These are phyloP conservation scores for Mongoloraphidia duomilia DNA, from an alignment of 2,888 invertebrate genomes.

Conservation along the genomic window DNA sequence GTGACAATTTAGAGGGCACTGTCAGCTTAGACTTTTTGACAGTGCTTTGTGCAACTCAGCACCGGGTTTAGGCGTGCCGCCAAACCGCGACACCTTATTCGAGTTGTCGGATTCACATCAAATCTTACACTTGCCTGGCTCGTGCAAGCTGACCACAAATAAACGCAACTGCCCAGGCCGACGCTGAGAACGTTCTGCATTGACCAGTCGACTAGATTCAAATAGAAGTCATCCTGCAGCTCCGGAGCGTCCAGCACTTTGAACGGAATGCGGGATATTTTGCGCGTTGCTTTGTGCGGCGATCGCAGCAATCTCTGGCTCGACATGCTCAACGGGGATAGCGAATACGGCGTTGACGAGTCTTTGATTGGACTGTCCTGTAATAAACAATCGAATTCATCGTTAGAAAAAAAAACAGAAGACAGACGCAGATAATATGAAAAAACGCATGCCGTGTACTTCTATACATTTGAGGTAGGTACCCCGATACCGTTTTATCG, in stretches of 20 bases:
- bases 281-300: constrained; percentile 93
- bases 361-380: constrained; percentile 58
- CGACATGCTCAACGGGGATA: constrained; percentile 90
- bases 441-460: too few species aligned
- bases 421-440: too few species aligned
- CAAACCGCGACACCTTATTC: not conserved
- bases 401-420: too few species aligned
- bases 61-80: not conserved
- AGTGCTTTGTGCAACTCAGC: too few species aligned
- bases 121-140: constrained; percentile 55
- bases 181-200: constrained; percentile 97
- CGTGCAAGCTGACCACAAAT: constrained; percentile 97
- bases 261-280: constrained; percentile 97
- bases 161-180: constrained; percentile 93
- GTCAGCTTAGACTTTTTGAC: too few species aligned
- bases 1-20: too few species aligned
- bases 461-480: too few species aligned
- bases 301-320: constrained; percentile 88
- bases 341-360: constrained; percentile 74
- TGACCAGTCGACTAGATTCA: constrained; percentile 99
- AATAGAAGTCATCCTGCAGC: constrained; percentile 95
- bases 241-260: constrained; percentile 95
- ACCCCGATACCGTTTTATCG: too few species aligned
- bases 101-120: not conserved
- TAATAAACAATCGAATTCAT: constrained; percentile 23